A percentile compares a stretch with the other conserved stretches of the same genome.
These are phyloP conservation scores for Drosophila mimetica DNA, from an alignment of 2,888 invertebrate genomes.

Conservation along the genomic window DNA sequence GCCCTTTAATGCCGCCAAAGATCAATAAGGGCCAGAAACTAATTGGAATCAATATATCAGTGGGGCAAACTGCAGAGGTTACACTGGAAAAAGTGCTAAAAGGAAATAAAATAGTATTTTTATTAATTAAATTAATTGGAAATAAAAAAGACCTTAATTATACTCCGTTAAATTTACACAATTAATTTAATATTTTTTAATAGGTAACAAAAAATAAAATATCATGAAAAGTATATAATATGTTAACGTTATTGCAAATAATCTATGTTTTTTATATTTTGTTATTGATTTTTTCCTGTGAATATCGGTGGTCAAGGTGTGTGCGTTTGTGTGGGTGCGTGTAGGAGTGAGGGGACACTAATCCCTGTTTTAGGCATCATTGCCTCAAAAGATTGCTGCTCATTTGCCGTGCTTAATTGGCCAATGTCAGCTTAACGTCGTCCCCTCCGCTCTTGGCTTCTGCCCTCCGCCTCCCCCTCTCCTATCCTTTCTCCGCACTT, in stretches of 20 bases:
- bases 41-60: slow-evolving; percentile 33
- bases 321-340: slow-evolving; percentile 7
- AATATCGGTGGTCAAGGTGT: slow-evolving; percentile 28
- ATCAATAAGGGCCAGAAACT: slow-evolving; percentile 57
- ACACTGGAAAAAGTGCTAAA: slow-evolving; percentile 7
- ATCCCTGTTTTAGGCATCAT: slow-evolving; percentile 68
- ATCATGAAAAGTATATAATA: no score
- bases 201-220: no score
- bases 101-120: neutral
- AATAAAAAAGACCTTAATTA: no score
- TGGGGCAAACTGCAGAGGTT: neutral
- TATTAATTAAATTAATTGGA: no score
- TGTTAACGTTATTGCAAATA: no score
- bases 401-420: slow-evolving; percentile 76
- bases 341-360: slow-evolving; percentile 28
- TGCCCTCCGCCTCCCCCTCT: neutral
- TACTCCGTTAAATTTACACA: no score
- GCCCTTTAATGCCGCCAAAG: slow-evolving; percentile 32
- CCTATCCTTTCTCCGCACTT: slow-evolving; percentile 26
- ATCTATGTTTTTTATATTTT: no score
- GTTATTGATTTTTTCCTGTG: neutral
- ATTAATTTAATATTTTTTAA: no score
- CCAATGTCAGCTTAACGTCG: slow-evolving; percentile 75
- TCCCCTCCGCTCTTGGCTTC: slow-evolving; percentile 41
- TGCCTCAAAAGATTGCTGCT: slow-evolving; percentile 75